Evolutionary conservation across 2,888 invertebrate species (phyloP).

Genomic region (Apeira syringaria): DNA sequence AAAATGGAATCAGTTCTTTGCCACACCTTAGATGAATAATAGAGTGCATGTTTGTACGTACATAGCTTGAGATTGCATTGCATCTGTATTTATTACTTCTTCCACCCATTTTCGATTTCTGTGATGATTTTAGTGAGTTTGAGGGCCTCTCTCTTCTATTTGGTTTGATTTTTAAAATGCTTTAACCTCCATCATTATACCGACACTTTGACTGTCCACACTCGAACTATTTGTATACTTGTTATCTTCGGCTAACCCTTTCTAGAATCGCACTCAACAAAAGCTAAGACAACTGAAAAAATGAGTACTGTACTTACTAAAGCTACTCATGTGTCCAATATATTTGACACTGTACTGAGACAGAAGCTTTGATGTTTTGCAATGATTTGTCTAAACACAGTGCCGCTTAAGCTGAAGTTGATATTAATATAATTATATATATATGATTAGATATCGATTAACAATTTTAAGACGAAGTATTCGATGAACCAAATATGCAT

Average conservation of each 20-base stretch:
- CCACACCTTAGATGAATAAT: conserved; percentile 82
- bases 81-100: conserved; percentile 46
- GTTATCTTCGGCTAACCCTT: conserved; percentile 50
- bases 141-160: conserved; percentile 42
- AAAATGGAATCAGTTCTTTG: conserved; percentile 80
- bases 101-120: conserved; percentile 51
- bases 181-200: conserved; percentile 70
- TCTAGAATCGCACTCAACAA: conserved; percentile 61
- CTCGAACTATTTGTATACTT: conserved; percentile 52
- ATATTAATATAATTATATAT: too few relatives aligned
- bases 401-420: conserved; percentile 8
- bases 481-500: conserved; percentile 23
- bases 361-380: conserved; percentile 57
- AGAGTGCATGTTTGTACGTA: conserved; percentile 67
- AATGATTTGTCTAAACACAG: conserved; percentile 34
- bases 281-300: conserved; percentile 46
- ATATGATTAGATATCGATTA: conserved; percentile 2
- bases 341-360: conserved; percentile 54
- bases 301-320: conserved; percentile 35
- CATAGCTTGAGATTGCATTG: conserved; percentile 60
- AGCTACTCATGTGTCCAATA: conserved; percentile 25
- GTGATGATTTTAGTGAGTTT: conserved; percentile 55
- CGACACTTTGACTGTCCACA: conserved; percentile 62
- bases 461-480: conserved; percentile 20
- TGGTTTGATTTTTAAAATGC: conserved; percentile 48